Evolutionary conservation across 92 coral and sea anemone species (phyloP).

Genomic region (Porites rus): DNA sequence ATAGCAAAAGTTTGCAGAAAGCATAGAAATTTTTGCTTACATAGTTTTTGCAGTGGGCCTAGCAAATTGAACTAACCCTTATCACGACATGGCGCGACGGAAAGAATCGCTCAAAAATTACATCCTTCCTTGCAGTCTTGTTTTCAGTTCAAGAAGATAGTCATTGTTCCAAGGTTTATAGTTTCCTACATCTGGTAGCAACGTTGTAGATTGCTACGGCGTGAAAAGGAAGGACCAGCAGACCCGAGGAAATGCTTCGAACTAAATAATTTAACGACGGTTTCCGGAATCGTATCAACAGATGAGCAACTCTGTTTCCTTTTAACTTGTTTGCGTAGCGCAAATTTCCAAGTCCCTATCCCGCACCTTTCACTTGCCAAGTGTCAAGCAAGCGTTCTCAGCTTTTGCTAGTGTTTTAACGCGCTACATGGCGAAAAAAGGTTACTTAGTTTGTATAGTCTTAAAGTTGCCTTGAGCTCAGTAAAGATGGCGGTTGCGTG

Average conservation of each 20-base stretch:
- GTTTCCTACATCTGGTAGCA: conserved; percentile 28
- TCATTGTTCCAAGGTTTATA: background rate
- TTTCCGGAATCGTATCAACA: conserved; percentile 46
- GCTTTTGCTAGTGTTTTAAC: background rate
- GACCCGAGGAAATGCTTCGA: conserved; percentile 26
- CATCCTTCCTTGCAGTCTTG: conserved; percentile 2
- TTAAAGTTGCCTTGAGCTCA: background rate
- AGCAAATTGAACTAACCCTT: background rate
- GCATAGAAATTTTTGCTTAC: too few species aligned
- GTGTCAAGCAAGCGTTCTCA: background rate
- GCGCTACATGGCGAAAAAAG: background rate
- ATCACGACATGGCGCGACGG: too few species aligned
- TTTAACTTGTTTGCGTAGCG: background rate
- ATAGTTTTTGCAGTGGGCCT: too few species aligned
- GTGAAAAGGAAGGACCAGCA: conserved; percentile 7
- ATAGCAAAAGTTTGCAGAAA: too few species aligned
- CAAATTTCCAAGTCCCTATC: background rate
- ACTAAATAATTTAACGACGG: conserved; percentile 4
- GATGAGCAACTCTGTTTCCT: conserved; percentile 11
- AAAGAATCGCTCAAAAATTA: background rate
- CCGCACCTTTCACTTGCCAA: background rate
- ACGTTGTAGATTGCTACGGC: background rate
- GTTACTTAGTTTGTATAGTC: background rate
- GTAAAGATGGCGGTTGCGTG: conserved; percentile 10
- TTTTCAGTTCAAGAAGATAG: conserved; percentile 5